Conservation (phyloP, 1,140 invertebrate genomes). For the Drosophila bifasciata region DNA sequence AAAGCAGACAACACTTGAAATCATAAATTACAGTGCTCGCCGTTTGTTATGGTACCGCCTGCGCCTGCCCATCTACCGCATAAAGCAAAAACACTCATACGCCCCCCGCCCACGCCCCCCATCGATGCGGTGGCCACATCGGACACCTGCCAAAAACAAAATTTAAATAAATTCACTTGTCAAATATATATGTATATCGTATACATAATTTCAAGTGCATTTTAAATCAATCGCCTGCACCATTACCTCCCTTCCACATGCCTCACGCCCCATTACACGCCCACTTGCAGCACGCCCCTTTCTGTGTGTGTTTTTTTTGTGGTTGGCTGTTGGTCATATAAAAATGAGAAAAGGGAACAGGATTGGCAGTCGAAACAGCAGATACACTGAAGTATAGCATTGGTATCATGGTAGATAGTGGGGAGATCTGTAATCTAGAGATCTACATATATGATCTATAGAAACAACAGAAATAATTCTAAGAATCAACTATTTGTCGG, state of each 20-base stretch:
- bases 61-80: conserved; percentile 19
- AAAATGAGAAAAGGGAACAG: conserved; percentile 5
- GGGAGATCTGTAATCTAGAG: no score
- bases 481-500: no score
- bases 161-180: conserved; percentile 71
- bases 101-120: no score
- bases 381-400: no score
- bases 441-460: no score
- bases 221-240: conserved; percentile 70
- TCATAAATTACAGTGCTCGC: conserved; percentile 58
- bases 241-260: background rate
- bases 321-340: conserved; percentile 25
- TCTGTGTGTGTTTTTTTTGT: background rate
- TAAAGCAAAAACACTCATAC: conserved; percentile 69
- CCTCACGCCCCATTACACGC: conserved; percentile 19
- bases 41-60: conserved; percentile 21
- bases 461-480: no score
- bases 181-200: conserved; percentile 52
- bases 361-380: no score
- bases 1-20: conserved; percentile 66
- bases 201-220: conserved; percentile 70
- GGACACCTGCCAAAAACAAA: conserved; percentile 62
- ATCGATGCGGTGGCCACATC: conserved; percentile 11
- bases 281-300: background rate
- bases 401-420: no score